These are phyloP conservation scores for Epirrita christyi DNA, from an alignment of 2,888 invertebrate species.

Conservation along the genomic window DNA sequence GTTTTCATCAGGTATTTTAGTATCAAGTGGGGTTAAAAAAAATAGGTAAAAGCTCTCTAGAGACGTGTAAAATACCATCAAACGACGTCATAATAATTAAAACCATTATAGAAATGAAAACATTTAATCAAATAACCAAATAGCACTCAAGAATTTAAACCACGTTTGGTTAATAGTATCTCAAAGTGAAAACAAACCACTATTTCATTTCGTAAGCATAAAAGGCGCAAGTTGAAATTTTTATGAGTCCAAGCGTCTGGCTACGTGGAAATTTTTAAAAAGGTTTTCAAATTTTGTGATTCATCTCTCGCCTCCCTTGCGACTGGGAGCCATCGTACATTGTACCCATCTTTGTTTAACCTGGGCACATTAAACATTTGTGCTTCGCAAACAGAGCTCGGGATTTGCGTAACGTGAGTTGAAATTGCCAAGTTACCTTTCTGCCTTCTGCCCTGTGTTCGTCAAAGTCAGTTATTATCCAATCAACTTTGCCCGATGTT, in stretches of 20 bases:
- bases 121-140: conserved; percentile 31
- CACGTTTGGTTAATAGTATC: conserved; percentile 50
- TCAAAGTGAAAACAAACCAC: conserved; percentile 57
- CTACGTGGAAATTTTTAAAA: conserved; percentile 64
- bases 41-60: conserved; percentile 4
- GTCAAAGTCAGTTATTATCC: conserved; percentile 32
- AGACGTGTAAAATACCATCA: conserved; percentile 9
- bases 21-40: background rate
- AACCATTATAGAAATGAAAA: conserved; percentile 12
- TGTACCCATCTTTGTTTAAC: conserved; percentile 58
- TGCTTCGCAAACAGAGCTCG: conserved; percentile 55
- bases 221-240: conserved; percentile 68
- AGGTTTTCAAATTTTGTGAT: conserved; percentile 66
- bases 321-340: conserved; percentile 48
- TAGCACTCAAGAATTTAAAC: conserved; percentile 52
- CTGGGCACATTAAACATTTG: conserved; percentile 64
- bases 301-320: conserved; percentile 54
- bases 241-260: conserved; percentile 64
- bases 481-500: conserved; percentile 6
- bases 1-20: background rate
- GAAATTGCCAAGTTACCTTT: conserved; percentile 41
- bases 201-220: conserved; percentile 67
- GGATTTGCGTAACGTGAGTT: conserved; percentile 53
- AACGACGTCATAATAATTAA: conserved; percentile 10
- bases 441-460: conserved; percentile 19